phyloP scores from a whole-genome alignment of 2,888 invertebrate species.

The Stegophylla sp. region DNA sequence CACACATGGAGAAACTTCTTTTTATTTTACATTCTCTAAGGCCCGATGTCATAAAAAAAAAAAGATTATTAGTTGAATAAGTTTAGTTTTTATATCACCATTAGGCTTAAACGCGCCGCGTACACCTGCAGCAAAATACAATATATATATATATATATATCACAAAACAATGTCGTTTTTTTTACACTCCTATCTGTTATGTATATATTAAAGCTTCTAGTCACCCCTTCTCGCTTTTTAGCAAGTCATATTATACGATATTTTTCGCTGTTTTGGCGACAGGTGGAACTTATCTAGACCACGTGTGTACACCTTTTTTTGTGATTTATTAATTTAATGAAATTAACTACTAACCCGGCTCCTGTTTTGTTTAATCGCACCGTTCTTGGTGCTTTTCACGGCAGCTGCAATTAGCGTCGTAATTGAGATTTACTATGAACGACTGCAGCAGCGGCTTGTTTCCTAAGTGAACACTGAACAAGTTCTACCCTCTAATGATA shows the following conservation, averaged over 20 bases:
- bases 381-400: constrained; percentile 1
- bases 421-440: constrained; percentile 38
- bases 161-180: constrained; percentile 31
- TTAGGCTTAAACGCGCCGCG: constrained; percentile 15
- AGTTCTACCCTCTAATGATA: too few species aligned
- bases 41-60: not conserved
- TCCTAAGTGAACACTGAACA: not conserved
- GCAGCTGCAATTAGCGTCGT: constrained; percentile 10
- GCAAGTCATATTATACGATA: constrained; percentile 21
- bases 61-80: constrained; percentile 20
- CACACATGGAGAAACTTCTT: too few species aligned
- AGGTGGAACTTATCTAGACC: constrained; percentile 47
- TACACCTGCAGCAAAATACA: not conserved
- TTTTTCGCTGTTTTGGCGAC: constrained; percentile 39
- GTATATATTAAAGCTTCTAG: constrained; percentile 35
- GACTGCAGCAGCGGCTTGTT: not conserved
- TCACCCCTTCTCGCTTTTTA: constrained; percentile 24
- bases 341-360: constrained; percentile 12
- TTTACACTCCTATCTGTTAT: too few species aligned
- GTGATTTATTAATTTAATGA: constrained; percentile 53
- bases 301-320: constrained; percentile 20
- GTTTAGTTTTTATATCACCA: constrained; percentile 30
- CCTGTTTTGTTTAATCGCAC: not conserved
- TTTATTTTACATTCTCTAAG: not conserved
- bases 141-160: too few species aligned